These are phyloP conservation scores for Sycophaga agraensis DNA, from an alignment of 1,140 invertebrate species.

Conservation along the genomic window DNA sequence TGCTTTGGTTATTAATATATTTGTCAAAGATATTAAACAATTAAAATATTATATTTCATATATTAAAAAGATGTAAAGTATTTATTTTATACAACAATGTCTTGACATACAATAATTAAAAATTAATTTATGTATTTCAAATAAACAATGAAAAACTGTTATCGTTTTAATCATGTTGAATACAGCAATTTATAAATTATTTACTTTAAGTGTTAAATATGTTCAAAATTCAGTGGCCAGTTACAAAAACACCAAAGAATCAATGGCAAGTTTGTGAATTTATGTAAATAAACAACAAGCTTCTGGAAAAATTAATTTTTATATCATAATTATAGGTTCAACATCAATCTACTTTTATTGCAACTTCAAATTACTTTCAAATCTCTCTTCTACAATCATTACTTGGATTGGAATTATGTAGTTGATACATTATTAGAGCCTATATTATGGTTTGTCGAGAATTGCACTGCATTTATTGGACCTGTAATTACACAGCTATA, in stretches of 20 bases:
- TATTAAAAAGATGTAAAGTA: too few relatives aligned
- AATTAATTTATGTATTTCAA: too few relatives aligned
- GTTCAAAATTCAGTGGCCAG: slow-evolving; percentile 41
- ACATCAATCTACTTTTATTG: slow-evolving; percentile 41
- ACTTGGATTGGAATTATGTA: slow-evolving; percentile 74
- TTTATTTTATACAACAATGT: too few relatives aligned
- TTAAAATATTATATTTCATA: too few relatives aligned
- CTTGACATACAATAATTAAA: too few relatives aligned
- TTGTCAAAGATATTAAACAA: too few relatives aligned
- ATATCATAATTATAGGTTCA: slow-evolving; percentile 37
- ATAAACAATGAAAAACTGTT: background rate
- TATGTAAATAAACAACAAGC: background rate
- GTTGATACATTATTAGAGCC: slow-evolving; percentile 86
- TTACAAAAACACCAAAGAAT: slow-evolving; percentile 34
- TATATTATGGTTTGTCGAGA: slow-evolving; percentile 94
- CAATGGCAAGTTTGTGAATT: slow-evolving; percentile 39
- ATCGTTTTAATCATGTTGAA: background rate
- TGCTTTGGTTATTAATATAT: too few relatives aligned
- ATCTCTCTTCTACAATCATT: slow-evolving; percentile 74
- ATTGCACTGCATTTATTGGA: slow-evolving; percentile 83
- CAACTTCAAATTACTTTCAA: slow-evolving; percentile 46
- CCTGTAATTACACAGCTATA: slow-evolving; percentile 66
- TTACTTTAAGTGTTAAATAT: slow-evolving; percentile 29
- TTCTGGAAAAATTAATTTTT: background rate
- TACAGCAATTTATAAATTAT: background rate